phyloP scores from a whole-genome alignment of 2,888 invertebrate genomes.

The Crepidodera aurea region DNA sequence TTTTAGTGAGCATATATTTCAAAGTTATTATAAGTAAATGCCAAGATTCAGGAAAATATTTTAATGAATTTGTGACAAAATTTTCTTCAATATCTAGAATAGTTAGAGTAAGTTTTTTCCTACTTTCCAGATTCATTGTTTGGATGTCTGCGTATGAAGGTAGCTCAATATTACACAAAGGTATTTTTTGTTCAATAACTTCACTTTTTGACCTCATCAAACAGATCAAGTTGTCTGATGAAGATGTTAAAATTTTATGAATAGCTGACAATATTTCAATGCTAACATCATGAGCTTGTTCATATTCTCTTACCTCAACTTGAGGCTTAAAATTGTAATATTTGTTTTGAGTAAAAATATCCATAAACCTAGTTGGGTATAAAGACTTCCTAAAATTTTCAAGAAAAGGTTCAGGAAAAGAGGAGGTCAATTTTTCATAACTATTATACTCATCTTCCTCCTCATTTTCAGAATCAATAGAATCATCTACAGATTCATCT shows the following conservation, averaged over 20 bases:
- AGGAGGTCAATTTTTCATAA: constrained; percentile 61
- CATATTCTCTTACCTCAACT: constrained; percentile 72
- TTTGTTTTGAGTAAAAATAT: constrained; percentile 70
- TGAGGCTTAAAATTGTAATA: constrained; percentile 72
- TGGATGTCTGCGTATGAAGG: constrained; percentile 57
- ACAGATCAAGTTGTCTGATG: constrained; percentile 48
- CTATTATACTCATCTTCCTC: constrained; percentile 23
- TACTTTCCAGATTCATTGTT: constrained; percentile 46
- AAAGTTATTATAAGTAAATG: constrained; percentile 67
- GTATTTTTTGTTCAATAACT: constrained; percentile 42
- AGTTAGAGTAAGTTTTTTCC: constrained; percentile 61
- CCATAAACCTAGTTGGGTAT: constrained; percentile 73
- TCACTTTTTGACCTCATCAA: constrained; percentile 50
- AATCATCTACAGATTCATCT: constrained; percentile 29
- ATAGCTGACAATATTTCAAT: constrained; percentile 71
- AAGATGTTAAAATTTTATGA: constrained; percentile 58
- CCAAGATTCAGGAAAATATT: constrained; percentile 66
- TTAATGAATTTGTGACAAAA: constrained; percentile 54
- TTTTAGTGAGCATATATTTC: constrained; percentile 72
- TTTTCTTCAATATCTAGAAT: constrained; percentile 62
- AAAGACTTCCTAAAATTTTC: constrained; percentile 68
- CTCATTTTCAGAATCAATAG: constrained; percentile 25
- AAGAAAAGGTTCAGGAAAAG: constrained; percentile 65
- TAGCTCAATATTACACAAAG: constrained; percentile 42
- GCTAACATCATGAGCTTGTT: constrained; percentile 68